These are phyloP conservation scores for Leptothorax acervorum DNA, from an alignment of 2,888 invertebrate genomes.

Conservation along the genomic window DNA sequence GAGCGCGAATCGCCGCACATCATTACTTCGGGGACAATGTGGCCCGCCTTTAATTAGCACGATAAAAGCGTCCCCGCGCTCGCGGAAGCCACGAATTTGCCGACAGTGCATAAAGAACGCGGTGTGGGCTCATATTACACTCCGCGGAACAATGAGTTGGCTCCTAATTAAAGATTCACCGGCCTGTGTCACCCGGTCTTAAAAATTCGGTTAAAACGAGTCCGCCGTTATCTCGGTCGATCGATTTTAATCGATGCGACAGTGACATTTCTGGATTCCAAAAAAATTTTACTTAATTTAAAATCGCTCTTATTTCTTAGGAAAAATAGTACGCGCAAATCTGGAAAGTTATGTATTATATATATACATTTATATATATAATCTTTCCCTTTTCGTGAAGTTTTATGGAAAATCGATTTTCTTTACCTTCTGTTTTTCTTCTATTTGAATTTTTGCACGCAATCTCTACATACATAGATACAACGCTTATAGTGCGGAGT, in stretches of 20 bases:
- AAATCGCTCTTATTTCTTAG: background rate
- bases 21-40: constrained; percentile 55
- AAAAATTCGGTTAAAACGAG: constrained; percentile 33
- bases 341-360: background rate
- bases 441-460: background rate
- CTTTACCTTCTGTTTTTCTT: background rate
- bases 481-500: background rate
- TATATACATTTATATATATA: background rate
- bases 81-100: constrained; percentile 16
- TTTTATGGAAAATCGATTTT: background rate
- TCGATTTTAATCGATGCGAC: constrained; percentile 12
- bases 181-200: background rate
- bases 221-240: background rate
- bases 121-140: constrained; percentile 1
- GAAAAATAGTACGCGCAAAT: constrained; percentile 3
- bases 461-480: background rate
- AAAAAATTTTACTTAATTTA: background rate
- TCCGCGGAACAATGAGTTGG: constrained; percentile 26
- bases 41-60: constrained; percentile 66
- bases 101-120: constrained; percentile 41
- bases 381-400: background rate
- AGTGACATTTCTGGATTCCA: background rate
- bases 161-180: constrained; percentile 35
- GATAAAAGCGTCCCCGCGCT: constrained; percentile 51
- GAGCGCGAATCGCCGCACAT: constrained; percentile 66